A percentile compares a stretch with the other conserved stretches of the same genome.
These are phyloP conservation scores for Labia minor DNA, from an alignment of 2,888 invertebrate species.

Conservation along the genomic window DNA sequence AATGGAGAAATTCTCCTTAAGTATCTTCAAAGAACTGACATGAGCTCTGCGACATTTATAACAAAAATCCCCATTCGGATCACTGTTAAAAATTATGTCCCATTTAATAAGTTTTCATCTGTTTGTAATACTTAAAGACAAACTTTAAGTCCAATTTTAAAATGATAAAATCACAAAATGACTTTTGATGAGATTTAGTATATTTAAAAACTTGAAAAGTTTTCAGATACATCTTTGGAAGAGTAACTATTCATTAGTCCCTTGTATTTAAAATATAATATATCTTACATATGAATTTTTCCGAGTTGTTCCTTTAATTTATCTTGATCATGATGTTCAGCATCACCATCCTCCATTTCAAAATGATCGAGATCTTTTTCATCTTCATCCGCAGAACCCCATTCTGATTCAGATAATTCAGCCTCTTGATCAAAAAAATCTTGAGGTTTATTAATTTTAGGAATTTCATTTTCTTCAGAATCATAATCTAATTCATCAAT, in stretches of 20 bases:
- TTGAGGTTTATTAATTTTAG: conserved; percentile 41
- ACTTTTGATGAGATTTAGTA: not conserved
- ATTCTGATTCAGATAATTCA: conserved; percentile 82
- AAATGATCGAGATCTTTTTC: conserved; percentile 66
- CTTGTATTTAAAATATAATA: not conserved
- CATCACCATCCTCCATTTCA: conserved; percentile 76
- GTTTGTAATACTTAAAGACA: too few species aligned
- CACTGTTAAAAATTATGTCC: too few species aligned
- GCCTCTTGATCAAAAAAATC: conserved; percentile 86
- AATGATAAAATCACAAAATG: too few species aligned
- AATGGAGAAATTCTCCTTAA: too few species aligned
- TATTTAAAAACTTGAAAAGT: too few species aligned
- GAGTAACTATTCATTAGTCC: not conserved
- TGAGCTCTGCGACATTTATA: too few species aligned
- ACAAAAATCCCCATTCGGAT: too few species aligned
- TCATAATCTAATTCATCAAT: conserved; percentile 54
- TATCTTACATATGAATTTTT: conserved; percentile 68
- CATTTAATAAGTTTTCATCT: too few species aligned
- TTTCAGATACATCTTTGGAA: not conserved
- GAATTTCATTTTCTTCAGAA: conserved; percentile 71
- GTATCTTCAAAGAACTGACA: too few species aligned
- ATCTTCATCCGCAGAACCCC: conserved; percentile 81
- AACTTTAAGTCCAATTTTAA: too few species aligned
- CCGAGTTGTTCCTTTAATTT: conserved; percentile 66
- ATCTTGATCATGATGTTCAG: conserved; percentile 71